A percentile compares a stretch with the other conserved stretches of the same genome.
Conservation (phyloP, 2,113 vertebrate genomes). For the Tauraco erythrolophus region DNA sequence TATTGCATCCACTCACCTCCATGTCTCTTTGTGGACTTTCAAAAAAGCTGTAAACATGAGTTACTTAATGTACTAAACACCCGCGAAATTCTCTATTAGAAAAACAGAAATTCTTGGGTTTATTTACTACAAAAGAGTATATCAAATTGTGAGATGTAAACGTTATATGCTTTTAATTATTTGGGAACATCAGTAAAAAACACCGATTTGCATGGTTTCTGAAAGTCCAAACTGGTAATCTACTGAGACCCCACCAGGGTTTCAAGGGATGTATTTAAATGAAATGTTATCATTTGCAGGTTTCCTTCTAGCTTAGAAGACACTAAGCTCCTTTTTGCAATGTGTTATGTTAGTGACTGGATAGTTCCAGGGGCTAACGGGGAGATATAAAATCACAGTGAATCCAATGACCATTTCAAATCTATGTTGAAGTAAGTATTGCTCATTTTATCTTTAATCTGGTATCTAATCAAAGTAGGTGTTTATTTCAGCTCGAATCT, state of each 20-base stretch:
- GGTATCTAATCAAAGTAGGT: neutral
- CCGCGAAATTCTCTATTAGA: neutral
- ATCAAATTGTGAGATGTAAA: neutral
- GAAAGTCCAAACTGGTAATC: neutral
- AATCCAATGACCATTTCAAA: neutral
- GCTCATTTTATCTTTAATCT: slow-evolving; percentile 4
- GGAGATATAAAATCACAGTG: neutral
- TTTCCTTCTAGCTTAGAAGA: neutral
- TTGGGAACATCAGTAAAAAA: neutral
- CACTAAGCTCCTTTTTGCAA: neutral
- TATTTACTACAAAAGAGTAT: neutral
- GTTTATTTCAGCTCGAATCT: neutral
- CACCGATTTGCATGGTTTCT: neutral
- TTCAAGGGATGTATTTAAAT: neutral
- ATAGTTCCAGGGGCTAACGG: neutral
- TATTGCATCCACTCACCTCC: neutral
- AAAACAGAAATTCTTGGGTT: neutral
- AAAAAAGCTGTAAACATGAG: neutral
- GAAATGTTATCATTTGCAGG: neutral
- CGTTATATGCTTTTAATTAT: neutral
- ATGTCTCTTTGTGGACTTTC: neutral
- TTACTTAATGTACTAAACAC: neutral
- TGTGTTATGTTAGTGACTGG: neutral
- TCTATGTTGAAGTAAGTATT: neutral
- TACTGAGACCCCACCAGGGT: neutral